A percentile compares a stretch with the other conserved stretches of the same genome.
These are phyloP conservation scores for Pinna nobilis DNA, from an alignment of 1,140 invertebrate species.

Conservation along the genomic window DNA sequence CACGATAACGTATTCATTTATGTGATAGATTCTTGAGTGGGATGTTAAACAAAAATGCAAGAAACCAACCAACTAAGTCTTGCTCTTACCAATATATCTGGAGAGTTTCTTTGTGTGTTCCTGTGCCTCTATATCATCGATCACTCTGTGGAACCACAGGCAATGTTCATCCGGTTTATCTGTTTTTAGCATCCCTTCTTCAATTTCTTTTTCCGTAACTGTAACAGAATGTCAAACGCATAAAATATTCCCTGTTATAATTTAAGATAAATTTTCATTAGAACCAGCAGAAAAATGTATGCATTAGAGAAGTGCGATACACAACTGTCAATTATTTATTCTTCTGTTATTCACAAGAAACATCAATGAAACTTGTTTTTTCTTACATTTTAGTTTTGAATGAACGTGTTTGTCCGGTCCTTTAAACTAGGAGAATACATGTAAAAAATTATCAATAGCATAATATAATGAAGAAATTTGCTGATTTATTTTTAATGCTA, in stretches of 20 bases:
- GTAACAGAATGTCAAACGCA: constrained; percentile 11
- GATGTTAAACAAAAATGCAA: background rate
- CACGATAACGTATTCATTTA: background rate
- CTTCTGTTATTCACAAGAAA: too few relatives aligned
- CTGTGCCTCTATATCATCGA: constrained; percentile 49
- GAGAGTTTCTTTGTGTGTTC: constrained; percentile 25
- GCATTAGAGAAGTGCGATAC: too few relatives aligned
- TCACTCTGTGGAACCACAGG: constrained; percentile 55
- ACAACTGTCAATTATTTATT: too few relatives aligned
- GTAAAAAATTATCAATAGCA: too few relatives aligned
- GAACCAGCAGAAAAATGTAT: too few relatives aligned
- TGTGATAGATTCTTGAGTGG: too few relatives aligned
- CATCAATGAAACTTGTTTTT: too few relatives aligned
- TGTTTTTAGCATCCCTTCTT: constrained; percentile 27
- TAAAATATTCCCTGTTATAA: background rate
- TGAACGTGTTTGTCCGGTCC: too few relatives aligned
- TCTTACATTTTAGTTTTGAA: too few relatives aligned
- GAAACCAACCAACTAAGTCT: background rate
- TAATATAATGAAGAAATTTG: too few relatives aligned
- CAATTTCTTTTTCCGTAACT: constrained; percentile 59
- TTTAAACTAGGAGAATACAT: too few relatives aligned
- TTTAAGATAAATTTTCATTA: background rate
- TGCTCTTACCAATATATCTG: constrained; percentile 47
- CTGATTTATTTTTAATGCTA: too few relatives aligned
- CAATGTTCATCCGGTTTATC: constrained; percentile 35